Evolutionary conservation across 2,888 invertebrate genomes (phyloP).

Genomic region (Drosophila emarginata): DNA sequence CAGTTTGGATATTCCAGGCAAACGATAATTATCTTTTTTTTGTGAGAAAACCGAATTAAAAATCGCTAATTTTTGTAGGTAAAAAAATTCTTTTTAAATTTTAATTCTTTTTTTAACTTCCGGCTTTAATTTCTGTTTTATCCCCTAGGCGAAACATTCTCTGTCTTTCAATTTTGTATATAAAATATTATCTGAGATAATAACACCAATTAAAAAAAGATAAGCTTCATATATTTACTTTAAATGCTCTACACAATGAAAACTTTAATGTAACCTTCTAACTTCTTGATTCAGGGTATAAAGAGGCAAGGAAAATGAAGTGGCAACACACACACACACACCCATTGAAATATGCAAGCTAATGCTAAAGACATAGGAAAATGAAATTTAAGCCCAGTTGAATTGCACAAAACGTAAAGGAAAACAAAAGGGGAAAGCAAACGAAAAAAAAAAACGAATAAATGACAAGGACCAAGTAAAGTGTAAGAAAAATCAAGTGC

Average conservation of each 20-base stretch:
- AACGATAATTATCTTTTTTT: no score
- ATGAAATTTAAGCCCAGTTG: slow-evolving; percentile 39
- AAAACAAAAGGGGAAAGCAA: slow-evolving; percentile 20
- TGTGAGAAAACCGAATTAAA: no score
- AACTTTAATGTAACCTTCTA: not conserved
- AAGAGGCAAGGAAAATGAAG: slow-evolving; percentile 51
- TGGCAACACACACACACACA: slow-evolving; percentile 43
- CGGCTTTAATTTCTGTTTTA: no score
- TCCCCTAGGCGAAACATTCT: no score
- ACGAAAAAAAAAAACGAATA: slow-evolving; percentile 14
- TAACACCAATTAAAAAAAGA: no score
- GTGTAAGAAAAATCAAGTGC: slow-evolving; percentile 59
- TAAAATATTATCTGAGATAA: no score
- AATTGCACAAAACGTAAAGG: slow-evolving; percentile 32
- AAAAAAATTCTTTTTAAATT: no score
- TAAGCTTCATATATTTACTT: not conserved
- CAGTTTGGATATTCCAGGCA: no score
- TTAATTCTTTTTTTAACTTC: no score
- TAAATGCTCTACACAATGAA: not conserved
- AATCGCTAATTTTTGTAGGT: no score
- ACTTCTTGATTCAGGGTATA: not conserved
- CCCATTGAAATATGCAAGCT: slow-evolving; percentile 50
- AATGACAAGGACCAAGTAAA: slow-evolving; percentile 9
- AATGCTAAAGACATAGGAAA: slow-evolving; percentile 54
- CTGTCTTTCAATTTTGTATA: no score